phyloP scores from a whole-genome alignment of 2,113 vertebrate genomes.

The Synodontis membranacea region DNA sequence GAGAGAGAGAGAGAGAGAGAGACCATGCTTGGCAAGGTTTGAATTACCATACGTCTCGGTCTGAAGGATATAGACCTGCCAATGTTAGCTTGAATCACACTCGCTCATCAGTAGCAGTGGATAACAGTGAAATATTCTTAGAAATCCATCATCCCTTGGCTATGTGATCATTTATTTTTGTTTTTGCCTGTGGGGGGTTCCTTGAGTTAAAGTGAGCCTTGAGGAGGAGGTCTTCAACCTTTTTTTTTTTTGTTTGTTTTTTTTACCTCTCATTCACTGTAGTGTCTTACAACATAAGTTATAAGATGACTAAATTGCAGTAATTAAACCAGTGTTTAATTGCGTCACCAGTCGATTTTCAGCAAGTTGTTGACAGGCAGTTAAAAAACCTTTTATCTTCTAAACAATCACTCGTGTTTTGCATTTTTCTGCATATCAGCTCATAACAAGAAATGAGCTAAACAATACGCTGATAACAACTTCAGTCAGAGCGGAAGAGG shows the following conservation, averaged over 20 bases:
- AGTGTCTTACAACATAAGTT: background rate
- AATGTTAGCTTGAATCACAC: slow-evolving; percentile 9
- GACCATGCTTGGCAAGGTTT: slow-evolving; percentile 6
- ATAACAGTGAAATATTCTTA: slow-evolving; percentile 7
- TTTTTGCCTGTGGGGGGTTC: background rate
- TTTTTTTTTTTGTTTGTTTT: too few species aligned
- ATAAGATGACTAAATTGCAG: background rate
- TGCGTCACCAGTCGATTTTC: background rate
- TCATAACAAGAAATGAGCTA: slow-evolving; percentile 14
- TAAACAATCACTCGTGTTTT: slow-evolving; percentile 22
- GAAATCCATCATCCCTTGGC: slow-evolving; percentile 19
- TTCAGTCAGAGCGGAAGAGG: slow-evolving; percentile 51
- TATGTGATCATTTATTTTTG: slow-evolving; percentile 1
- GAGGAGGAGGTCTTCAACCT: background rate
- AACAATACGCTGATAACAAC: slow-evolving; percentile 61
- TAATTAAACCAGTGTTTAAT: background rate
- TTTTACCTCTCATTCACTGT: background rate
- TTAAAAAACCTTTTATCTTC: background rate
- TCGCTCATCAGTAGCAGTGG: background rate
- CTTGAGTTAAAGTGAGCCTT: background rate
- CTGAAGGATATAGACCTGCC: slow-evolving; percentile 20
- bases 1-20: background rate
- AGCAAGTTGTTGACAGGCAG: background rate
- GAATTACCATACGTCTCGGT: slow-evolving; percentile 29
- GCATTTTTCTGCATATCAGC: slow-evolving; percentile 31